Conservation (phyloP, 2,888 invertebrate genomes). For the Cephus nigrinus region DNA sequence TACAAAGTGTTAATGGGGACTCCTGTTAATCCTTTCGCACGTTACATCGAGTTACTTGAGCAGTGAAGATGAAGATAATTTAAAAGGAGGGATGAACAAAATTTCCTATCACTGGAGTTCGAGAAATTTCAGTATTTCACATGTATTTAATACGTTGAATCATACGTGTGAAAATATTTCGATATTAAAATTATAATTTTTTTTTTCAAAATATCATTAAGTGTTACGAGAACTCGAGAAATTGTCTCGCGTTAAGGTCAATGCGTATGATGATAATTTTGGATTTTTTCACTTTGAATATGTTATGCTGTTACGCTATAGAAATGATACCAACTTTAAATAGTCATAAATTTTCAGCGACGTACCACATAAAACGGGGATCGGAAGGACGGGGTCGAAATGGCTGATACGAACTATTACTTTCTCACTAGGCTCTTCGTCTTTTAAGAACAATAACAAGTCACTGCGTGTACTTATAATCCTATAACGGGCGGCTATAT, state of each 20-base stretch:
- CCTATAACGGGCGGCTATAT: background rate
- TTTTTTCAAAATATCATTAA: background rate
- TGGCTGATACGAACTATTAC: background rate
- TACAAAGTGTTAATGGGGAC: constrained; percentile 11
- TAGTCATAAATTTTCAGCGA: background rate
- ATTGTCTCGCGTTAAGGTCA: background rate
- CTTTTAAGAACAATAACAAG: background rate
- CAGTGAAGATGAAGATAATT: background rate
- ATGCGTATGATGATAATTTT: background rate
- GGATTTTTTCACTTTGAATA: background rate
- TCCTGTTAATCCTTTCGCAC: background rate
- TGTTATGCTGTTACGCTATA: background rate
- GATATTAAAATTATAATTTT: background rate
- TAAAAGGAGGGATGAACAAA: background rate
- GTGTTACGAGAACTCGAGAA: background rate
- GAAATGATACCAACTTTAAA: too few relatives aligned
- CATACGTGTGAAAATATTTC: background rate
- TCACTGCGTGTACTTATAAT: background rate
- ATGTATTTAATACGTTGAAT: background rate
- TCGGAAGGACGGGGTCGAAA: background rate
- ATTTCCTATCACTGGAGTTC: background rate
- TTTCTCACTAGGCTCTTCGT: background rate
- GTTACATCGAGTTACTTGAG: background rate
- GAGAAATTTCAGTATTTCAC: background rate
- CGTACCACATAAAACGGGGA: background rate